Evolutionary conservation across 2,113 vertebrate species (phyloP).

Genomic region (Gobiocypris rarus): DNA sequence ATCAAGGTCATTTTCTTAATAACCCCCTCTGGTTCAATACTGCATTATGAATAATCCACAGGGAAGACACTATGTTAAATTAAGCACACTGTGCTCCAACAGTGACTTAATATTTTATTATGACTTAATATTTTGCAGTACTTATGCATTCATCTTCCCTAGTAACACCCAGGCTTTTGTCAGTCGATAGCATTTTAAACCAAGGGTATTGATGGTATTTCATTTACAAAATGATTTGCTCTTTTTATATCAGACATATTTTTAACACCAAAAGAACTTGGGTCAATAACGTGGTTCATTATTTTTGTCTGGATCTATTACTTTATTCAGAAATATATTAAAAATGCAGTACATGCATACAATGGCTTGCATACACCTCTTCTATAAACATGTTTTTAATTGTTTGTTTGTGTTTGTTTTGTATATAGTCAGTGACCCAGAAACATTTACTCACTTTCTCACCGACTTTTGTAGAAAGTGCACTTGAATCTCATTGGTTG

Average conservation of each 20-base stretch:
- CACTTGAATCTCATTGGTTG: too few species aligned
- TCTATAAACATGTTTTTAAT: too few species aligned
- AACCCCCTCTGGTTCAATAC: constrained; percentile 73
- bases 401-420: background rate
- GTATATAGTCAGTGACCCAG: too few species aligned
- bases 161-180: constrained; percentile 17
- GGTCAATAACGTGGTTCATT: background rate
- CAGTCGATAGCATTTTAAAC: background rate
- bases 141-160: constrained; percentile 65
- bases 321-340: too few species aligned
- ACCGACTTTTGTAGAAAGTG: too few species aligned
- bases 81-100: constrained; percentile 16
- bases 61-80: constrained; percentile 44
- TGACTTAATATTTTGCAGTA: constrained; percentile 38
- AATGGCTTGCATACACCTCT: too few species aligned
- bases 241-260: background rate
- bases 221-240: background rate
- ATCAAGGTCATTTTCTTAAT: constrained; percentile 81
- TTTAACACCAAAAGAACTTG: background rate
- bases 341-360: too few species aligned
- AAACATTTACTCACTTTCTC: background rate
- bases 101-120: constrained; percentile 32
- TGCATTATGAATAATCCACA: constrained; percentile 85
- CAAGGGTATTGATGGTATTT: background rate
- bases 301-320: background rate